Conservation (phyloP, 1,140 invertebrate species). For the Belonocnema kinseyi region DNA sequence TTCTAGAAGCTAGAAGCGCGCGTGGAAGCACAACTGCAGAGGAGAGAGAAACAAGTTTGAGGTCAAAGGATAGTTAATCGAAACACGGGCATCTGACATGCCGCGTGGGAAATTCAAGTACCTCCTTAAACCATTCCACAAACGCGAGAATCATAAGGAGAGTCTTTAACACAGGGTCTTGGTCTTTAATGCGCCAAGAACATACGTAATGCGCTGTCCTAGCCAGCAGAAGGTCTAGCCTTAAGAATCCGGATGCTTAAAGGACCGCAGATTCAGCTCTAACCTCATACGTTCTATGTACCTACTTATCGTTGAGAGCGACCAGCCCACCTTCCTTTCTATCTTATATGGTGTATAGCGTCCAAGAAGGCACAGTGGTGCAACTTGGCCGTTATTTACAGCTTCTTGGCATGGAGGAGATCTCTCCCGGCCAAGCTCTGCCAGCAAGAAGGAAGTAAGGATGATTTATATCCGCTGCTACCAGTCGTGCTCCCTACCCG, state of each 20-base stretch:
- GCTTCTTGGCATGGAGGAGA: constrained; percentile 73
- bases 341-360: background rate
- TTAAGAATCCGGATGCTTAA: constrained; percentile 19
- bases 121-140: constrained; percentile 4
- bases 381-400: constrained; percentile 71
- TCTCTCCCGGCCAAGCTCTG: constrained; percentile 61
- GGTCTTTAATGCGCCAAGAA: constrained; percentile 39
- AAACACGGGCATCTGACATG: constrained; percentile 33
- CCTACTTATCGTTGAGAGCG: constrained; percentile 37
- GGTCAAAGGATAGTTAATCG: constrained; percentile 32
- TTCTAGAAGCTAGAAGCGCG: constrained; percentile 48
- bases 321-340: constrained; percentile 40
- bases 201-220: constrained; percentile 44
- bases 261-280: background rate
- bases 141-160: constrained; percentile 34
- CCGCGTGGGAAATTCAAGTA: constrained; percentile 34
- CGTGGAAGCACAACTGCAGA: background rate
- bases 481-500: constrained; percentile 74
- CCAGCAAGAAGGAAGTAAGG: constrained; percentile 74
- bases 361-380: constrained; percentile 37
- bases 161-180: constrained; percentile 33
- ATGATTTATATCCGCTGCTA: constrained; percentile 77
- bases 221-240: background rate
- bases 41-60: background rate
- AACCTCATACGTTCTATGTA: constrained; percentile 7